Conservation (phyloP, 2,797 vertebrate genomes). For the Melanotaenia parkinsoni region DNA sequence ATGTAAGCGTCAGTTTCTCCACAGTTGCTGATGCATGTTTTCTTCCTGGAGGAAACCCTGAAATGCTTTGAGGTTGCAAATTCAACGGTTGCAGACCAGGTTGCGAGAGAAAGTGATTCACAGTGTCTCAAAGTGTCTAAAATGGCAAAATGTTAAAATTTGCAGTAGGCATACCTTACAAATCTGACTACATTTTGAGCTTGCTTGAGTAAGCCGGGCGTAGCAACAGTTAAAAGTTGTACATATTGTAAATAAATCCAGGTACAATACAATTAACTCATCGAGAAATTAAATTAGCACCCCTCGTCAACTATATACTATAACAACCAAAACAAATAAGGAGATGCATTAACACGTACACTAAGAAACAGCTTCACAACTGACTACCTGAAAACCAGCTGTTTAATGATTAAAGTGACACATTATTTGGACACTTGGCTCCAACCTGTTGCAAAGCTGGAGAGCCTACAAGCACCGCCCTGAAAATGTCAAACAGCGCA, state of each 20-base stretch:
- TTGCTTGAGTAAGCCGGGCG: neutral
- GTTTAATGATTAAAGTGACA: neutral
- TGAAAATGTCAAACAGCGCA: neutral
- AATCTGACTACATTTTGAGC: neutral
- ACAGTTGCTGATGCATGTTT: slow-evolving; percentile 20
- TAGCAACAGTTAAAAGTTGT: neutral
- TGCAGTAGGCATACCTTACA: neutral
- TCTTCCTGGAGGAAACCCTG: slow-evolving; percentile 8
- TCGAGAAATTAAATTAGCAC: neutral
- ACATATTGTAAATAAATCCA: neutral
- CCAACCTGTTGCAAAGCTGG: slow-evolving; percentile 69
- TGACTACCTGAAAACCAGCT: slow-evolving; percentile 11
- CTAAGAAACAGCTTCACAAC: neutral
- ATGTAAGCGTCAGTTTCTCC: slow-evolving; percentile 19
- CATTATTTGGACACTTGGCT: neutral
- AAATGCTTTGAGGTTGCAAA: slow-evolving; percentile 29
- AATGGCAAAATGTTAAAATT: neutral
- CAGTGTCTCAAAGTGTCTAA: neutral
- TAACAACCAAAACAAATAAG: slow-evolving; percentile 1
- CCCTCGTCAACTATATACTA: neutral
- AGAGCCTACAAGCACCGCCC: slow-evolving; percentile 45
- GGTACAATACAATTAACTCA: neutral
- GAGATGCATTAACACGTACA: no score
- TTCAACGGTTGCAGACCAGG: neutral
- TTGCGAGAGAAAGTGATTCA: neutral